Percentiles rank a stretch among this genome's conserved stretches.
Evolutionary conservation across 2,797 vertebrate genomes (phyloP).

Genomic region (Anolis apletophallus): DNA sequence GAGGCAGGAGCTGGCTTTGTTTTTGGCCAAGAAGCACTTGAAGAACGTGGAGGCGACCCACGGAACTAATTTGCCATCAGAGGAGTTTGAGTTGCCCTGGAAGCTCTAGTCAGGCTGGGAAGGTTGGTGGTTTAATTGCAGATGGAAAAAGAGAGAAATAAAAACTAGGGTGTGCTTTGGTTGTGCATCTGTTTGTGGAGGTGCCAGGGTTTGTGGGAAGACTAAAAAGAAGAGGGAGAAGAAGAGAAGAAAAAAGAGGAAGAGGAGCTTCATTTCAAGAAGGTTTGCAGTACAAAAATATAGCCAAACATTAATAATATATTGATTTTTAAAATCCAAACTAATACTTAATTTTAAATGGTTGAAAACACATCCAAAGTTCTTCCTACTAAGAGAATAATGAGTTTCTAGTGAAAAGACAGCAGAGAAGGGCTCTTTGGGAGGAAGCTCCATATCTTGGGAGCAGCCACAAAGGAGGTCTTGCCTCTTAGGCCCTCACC

Average conservation of each 20-base stretch:
- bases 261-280: neutral
- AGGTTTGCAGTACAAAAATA: no score
- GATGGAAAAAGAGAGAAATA: slow-evolving; percentile 37
- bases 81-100: slow-evolving; percentile 72
- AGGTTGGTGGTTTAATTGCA: neutral
- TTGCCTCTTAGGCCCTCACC: no score
- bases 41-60: slow-evolving; percentile 69
- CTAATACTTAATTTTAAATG: no score
- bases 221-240: neutral
- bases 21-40: slow-evolving; percentile 82
- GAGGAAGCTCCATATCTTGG: no score
- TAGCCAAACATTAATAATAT: no score
- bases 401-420: no score
- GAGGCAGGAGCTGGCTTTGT: slow-evolving; percentile 86
- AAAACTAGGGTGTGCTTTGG: slow-evolving; percentile 15
- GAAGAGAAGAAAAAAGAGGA: neutral
- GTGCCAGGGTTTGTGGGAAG: neutral
- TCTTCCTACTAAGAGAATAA: no score
- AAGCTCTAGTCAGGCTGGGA: slow-evolving; percentile 32
- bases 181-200: neutral
- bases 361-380: no score
- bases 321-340: no score
- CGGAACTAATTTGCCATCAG: slow-evolving; percentile 53
- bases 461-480: no score
- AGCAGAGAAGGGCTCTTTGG: no score